Evolutionary conservation across 2,797 vertebrate genomes (phyloP).

Genomic region (Columba guinea): DNA sequence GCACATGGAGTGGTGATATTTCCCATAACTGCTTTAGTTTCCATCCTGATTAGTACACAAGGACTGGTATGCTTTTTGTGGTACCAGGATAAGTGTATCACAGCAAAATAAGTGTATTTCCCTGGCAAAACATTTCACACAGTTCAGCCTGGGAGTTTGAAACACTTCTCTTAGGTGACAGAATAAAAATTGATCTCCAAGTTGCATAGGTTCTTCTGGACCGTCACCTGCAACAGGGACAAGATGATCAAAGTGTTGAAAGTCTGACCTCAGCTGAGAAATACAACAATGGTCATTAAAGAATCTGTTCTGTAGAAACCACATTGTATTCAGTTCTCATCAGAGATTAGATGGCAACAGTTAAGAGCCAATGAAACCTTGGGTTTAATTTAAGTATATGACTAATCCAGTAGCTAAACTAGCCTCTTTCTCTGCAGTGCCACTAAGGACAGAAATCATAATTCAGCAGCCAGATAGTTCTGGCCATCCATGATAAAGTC

Average conservation of each 20-base stretch:
- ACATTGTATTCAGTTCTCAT: background rate
- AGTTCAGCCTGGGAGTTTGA: background rate
- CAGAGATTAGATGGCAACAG: background rate
- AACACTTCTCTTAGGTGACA: background rate
- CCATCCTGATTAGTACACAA: background rate
- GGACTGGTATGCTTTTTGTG: background rate
- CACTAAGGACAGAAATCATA: background rate
- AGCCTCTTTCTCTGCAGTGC: background rate
- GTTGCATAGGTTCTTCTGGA: background rate
- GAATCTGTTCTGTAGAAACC: background rate
- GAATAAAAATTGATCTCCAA: rapidly evolving
- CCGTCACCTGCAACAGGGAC: background rate
- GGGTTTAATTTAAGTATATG: background rate
- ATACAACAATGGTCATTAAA: background rate
- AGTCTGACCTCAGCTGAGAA: background rate
- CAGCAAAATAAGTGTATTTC: background rate
- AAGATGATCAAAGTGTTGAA: background rate
- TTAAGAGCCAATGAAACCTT: background rate
- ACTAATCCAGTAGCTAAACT: background rate
- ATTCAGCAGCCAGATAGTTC: background rate
- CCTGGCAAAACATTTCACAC: background rate
- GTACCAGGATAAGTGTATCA: background rate
- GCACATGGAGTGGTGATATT: background rate
- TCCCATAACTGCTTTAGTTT: background rate
- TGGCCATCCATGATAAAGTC: background rate